Percentiles rank a stretch among this genome's conserved stretches.
Evolutionary conservation across 2,797 vertebrate species (phyloP).

Genomic region (Morus bassanus): DNA sequence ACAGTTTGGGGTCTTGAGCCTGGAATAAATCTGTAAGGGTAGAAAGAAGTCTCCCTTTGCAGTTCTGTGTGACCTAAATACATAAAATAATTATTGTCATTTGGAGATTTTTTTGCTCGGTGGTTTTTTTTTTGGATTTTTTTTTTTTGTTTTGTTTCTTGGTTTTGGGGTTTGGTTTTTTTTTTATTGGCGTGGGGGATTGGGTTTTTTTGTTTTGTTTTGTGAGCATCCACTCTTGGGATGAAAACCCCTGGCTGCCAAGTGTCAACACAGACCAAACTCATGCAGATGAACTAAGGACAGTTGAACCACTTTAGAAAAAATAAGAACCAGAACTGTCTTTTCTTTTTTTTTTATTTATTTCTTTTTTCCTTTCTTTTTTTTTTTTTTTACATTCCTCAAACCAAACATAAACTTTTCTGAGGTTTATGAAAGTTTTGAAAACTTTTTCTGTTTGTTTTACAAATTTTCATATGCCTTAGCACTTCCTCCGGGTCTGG

Average conservation of each 20-base stretch:
- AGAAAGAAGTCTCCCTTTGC: not conserved
- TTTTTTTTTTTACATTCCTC: not conserved
- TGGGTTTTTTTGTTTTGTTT: not conserved
- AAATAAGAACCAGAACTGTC: not conserved
- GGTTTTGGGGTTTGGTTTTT: too few species aligned
- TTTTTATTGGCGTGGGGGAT: too few species aligned
- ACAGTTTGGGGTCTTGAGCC: not conserved
- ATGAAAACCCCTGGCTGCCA: not conserved
- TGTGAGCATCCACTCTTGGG: not conserved
- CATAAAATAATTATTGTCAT: not conserved
- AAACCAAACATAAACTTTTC: not conserved
- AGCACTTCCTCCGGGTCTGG: not conserved
- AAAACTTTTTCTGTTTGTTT: slow-evolving; percentile 28
- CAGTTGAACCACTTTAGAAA: not conserved
- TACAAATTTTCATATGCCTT: slow-evolving; percentile 16
- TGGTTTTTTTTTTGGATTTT: too few species aligned
- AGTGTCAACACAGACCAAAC: not conserved
- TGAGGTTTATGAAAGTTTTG: slow-evolving; percentile 19
- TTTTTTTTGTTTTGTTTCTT: too few species aligned
- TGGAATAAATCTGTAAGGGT: not conserved
- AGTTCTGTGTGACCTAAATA: not conserved
- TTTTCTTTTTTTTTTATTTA: not conserved
- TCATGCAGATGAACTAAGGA: not conserved
- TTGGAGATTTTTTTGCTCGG: not conserved
- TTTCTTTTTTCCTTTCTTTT: too few species aligned